A percentile compares a stretch with the other conserved stretches of the same genome.
Evolutionary conservation across 2,888 invertebrate species (phyloP).

Genomic region (Cerastoderma edule): DNA sequence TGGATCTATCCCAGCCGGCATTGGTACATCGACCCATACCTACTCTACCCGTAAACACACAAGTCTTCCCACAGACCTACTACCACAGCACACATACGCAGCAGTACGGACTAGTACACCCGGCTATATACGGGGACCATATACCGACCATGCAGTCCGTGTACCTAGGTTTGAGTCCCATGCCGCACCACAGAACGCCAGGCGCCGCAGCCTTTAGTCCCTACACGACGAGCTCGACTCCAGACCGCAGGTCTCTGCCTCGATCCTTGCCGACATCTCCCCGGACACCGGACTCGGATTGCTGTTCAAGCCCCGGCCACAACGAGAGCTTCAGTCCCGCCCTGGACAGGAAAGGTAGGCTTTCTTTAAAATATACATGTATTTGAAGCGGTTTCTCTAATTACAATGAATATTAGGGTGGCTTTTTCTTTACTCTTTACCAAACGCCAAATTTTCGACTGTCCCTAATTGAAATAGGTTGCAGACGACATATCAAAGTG

Average conservation of each 20-base stretch:
- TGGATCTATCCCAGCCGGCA: background rate
- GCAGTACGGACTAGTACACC: background rate
- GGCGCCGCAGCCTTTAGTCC: background rate
- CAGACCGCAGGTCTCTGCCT: background rate
- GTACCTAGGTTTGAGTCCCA: slow-evolving; percentile 1
- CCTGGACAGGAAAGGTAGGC: slow-evolving; percentile 6
- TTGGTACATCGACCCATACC: slow-evolving; percentile 3
- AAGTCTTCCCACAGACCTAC: background rate
- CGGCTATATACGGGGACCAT: background rate
- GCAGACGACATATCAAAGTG: no score
- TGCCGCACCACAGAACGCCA: background rate
- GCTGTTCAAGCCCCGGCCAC: slow-evolving; percentile 21
- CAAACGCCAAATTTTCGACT: no score
- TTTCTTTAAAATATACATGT: no score
- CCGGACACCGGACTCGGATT: slow-evolving; percentile 26
- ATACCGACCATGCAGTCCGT: background rate
- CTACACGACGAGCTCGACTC: background rate
- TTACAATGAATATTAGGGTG: no score
- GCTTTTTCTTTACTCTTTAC: no score
- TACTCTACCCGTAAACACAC: background rate
- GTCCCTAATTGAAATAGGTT: no score
- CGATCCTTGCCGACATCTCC: slow-evolving; percentile 34
- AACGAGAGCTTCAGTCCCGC: background rate
- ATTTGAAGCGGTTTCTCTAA: no score
- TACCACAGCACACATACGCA: background rate